Evolutionary conservation across 2,888 invertebrate genomes (phyloP).

Genomic region (Charanyca ferruginea): DNA sequence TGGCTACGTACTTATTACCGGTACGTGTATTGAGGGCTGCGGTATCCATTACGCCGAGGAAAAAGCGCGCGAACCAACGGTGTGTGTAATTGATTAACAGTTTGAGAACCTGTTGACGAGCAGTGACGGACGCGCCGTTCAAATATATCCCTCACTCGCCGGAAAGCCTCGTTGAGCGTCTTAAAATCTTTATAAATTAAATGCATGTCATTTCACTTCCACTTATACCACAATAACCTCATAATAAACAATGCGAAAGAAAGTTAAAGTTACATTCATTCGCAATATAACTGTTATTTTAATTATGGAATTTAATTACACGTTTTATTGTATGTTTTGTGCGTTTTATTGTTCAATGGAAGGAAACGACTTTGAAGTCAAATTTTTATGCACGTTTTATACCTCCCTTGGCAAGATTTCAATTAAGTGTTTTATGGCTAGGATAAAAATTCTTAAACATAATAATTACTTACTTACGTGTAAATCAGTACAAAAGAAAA

Average conservation of each 20-base stretch:
- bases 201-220: slow-evolving; percentile 70
- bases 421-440: slow-evolving; percentile 70
- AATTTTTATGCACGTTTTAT: slow-evolving; percentile 67
- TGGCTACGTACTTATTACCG: slow-evolving; percentile 76
- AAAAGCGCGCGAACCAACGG: slow-evolving; percentile 84
- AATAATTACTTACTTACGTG: slow-evolving; percentile 57
- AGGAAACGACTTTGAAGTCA: slow-evolving; percentile 65
- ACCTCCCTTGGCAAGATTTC: slow-evolving; percentile 74
- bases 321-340: slow-evolving; percentile 71
- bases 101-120: slow-evolving; percentile 81
- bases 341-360: slow-evolving; percentile 69
- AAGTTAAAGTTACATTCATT: slow-evolving; percentile 63
- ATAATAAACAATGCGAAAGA: slow-evolving; percentile 68
- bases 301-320: slow-evolving; percentile 74
- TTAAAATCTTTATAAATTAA: slow-evolving; percentile 79
- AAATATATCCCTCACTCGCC: slow-evolving; percentile 59
- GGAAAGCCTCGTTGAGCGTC: slow-evolving; percentile 66
- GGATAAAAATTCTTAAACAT: slow-evolving; percentile 60
- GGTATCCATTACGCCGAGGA: slow-evolving; percentile 88
- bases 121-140: slow-evolving; percentile 67
- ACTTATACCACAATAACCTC: slow-evolving; percentile 50
- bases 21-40: slow-evolving; percentile 77
- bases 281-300: slow-evolving; percentile 57
- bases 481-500: slow-evolving; percentile 67
- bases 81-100: slow-evolving; percentile 89